Evolutionary conservation across 2,888 invertebrate species (phyloP).

Genomic region (Phymatocera aterrima): DNA sequence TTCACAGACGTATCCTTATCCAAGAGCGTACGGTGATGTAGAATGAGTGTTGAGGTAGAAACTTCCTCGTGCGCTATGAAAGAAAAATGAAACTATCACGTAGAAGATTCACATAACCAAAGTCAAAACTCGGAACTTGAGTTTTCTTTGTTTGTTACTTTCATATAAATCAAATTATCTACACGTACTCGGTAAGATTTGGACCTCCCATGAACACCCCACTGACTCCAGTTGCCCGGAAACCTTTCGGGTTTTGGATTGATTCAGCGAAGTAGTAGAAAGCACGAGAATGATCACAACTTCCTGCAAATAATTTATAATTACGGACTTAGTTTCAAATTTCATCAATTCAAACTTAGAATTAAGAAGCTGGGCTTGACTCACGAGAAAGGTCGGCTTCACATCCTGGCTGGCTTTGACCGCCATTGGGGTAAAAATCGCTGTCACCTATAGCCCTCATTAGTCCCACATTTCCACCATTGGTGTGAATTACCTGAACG

Average conservation of each 20-base stretch:
- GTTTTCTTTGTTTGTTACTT: neutral
- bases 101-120: too few species aligned
- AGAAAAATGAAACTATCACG: too few species aligned
- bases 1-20: neutral
- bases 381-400: conserved; percentile 52
- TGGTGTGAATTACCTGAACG: conserved; percentile 73
- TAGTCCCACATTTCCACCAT: conserved; percentile 67
- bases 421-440: conserved; percentile 73
- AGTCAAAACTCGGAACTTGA: too few species aligned
- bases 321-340: neutral
- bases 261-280: conserved; percentile 71
- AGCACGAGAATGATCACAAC: conserved; percentile 68
- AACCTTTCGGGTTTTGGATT: conserved; percentile 52
- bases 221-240: neutral
- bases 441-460: conserved; percentile 67
- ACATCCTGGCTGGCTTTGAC: conserved; percentile 71
- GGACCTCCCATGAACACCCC: conserved; percentile 25
- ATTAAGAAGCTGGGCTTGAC: neutral
- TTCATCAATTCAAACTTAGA: too few species aligned
- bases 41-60: neutral
- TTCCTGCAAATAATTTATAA: conserved; percentile 33
- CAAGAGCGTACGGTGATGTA: conserved; percentile 1
- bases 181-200: conserved; percentile 8
- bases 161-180: neutral
- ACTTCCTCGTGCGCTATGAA: neutral